Base-by-base conservation (phyloP, 2,797 vertebrate species). In the Melopsittacus undulatus region DNA sequence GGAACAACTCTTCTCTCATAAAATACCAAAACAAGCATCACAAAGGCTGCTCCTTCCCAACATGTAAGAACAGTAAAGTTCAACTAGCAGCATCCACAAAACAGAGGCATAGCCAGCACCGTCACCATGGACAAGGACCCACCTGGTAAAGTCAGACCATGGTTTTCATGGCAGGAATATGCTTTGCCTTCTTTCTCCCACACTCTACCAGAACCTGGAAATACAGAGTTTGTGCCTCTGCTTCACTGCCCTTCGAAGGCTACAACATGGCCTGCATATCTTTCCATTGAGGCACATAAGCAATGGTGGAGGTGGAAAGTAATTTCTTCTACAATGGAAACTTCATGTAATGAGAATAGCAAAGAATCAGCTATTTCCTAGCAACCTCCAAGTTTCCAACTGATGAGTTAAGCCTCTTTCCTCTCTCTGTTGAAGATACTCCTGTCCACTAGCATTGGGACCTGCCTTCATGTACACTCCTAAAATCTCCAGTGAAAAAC, bases 221-320 rank as follows among this genome's bases (percentile, higher is more conserved):
- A 54, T 18, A 10, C 0, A 8, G 8, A 20, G 8, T 34, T 32
- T 74, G 46, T 32, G 43, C 34, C 46, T 69, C 49, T 83, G 30
- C 15, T 46, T 69, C 56, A 18, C n/a, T 0, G 0, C 67, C 13
- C 48, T 84, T 56, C 73, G 32, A 9, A 59, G 8, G n/a, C 11
- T 6, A 20, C 32, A 38, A 5, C 4, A 2, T 8, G 56, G 59
- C 20, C 30, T 54, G 46, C 36, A 69, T 78, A 51, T 34, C 59
- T 89, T 67, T 38, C 63, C 9, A 1, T 21, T 38, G 57, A 72
- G 40, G 40, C 62, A 62, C 3, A 0, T 7, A 17, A 75, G 52
- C 62, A n/a, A 34, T 38, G 30, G 3, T 38, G 57, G 38, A 42
- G 57, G 30, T 5, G n/a, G 52, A 90, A 86, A 86, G 88, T 34